Conservation (phyloP, 2,797 vertebrate species). For the Acipenser ruthenus region DNA sequence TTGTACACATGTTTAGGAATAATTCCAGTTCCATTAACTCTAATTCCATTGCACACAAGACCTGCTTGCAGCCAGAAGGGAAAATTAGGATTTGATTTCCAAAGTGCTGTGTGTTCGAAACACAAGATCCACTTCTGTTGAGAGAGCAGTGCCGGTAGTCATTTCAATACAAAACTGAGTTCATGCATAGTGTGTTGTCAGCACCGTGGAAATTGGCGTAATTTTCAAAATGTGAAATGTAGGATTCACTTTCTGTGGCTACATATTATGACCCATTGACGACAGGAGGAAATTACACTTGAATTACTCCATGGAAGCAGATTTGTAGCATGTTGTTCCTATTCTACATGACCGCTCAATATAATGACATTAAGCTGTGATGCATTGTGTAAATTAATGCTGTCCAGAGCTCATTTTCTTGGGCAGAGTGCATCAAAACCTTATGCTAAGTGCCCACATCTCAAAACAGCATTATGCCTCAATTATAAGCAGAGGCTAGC, state of each 20-base stretch:
- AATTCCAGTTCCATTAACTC: no score
- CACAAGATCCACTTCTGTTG: neutral
- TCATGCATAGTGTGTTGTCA: neutral
- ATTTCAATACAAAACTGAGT: neutral
- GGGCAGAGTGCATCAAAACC: slow-evolving; percentile 22
- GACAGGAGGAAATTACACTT: neutral
- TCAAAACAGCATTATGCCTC: slow-evolving; percentile 26
- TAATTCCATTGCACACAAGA: no score
- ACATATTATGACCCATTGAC: neutral
- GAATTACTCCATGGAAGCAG: slow-evolving; percentile 7
- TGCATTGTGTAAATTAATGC: slow-evolving; percentile 17
- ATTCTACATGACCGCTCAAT: slow-evolving; percentile 4
- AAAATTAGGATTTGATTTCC: neutral
- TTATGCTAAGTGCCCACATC: slow-evolving; percentile 25
- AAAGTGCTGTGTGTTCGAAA: neutral
- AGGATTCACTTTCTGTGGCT: neutral
- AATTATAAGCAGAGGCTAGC: slow-evolving; percentile 23
- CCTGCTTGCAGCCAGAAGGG: neutral
- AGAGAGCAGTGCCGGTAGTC: neutral
- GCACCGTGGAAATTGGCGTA: neutral
- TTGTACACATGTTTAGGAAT: no score
- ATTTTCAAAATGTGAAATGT: slow-evolving; percentile 1
- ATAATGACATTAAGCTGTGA: slow-evolving; percentile 8
- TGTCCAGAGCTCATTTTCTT: slow-evolving; percentile 28
- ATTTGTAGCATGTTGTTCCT: slow-evolving; percentile 1